Evolutionary conservation across 2,797 vertebrate species (phyloP).

Genomic region (Sebastes hubbsi): DNA sequence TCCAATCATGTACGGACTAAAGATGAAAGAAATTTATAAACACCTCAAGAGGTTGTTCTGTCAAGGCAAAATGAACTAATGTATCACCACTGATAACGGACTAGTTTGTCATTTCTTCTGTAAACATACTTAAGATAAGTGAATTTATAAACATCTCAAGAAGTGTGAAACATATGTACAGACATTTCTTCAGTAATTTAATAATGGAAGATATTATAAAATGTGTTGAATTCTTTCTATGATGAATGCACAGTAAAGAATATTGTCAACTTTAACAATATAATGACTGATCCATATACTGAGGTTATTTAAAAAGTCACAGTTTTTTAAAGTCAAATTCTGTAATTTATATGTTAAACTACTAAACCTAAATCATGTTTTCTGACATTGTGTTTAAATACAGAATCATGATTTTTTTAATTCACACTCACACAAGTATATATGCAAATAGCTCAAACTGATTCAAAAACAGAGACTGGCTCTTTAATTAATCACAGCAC

Average conservation of each 20-base stretch:
- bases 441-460: neutral
- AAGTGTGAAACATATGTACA: neutral
- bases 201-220: neutral
- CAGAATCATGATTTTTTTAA: neutral
- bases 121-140: no score
- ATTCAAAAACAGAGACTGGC: neutral
- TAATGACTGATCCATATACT: neutral
- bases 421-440: neutral
- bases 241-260: no score
- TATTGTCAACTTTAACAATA: neutral
- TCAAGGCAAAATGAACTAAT: rapidly evolving
- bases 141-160: no score
- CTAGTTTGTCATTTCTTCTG: no score
- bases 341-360: neutral
- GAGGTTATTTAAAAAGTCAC: neutral
- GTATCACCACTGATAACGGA: no score
- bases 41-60: slow-evolving; percentile 2
- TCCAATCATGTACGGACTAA: slow-evolving; percentile 48
- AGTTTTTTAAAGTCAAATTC: neutral
- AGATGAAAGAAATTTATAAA: slow-evolving; percentile 44
- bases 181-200: neutral
- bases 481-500: neutral
- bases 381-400: neutral
- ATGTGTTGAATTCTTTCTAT: neutral
- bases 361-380: neutral